phyloP scores from a whole-genome alignment of 2,797 vertebrate species.

The Gorsachius magnificus region DNA sequence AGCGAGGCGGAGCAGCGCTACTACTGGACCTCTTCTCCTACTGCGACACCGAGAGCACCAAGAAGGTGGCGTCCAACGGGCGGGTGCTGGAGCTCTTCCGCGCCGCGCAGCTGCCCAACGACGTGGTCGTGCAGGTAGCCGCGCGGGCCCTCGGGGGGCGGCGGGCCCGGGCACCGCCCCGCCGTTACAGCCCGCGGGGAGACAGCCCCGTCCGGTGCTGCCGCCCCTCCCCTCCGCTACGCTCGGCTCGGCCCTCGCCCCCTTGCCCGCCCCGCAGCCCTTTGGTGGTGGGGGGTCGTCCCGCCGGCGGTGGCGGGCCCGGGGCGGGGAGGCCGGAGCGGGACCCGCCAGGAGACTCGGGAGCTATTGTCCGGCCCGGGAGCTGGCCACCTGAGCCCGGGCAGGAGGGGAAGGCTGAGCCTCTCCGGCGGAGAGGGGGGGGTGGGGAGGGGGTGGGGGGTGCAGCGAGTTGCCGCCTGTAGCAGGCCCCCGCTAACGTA shows the following conservation, averaged over 20 bases:
- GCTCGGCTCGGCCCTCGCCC: background rate
- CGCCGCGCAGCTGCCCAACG: slow-evolving; percentile 94
- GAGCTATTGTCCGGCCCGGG: background rate
- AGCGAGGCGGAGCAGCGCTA: slow-evolving; percentile 97
- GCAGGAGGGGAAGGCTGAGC: background rate
- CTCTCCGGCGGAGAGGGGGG: background rate
- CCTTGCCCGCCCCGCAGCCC: background rate
- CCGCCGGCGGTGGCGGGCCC: background rate
- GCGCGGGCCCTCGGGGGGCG: background rate
- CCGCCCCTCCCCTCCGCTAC: background rate
- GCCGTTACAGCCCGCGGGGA: background rate
- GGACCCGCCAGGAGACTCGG: background rate
- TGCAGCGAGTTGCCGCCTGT: background rate
- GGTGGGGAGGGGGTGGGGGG: background rate
- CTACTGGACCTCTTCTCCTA: slow-evolving; percentile 96
- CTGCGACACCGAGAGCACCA: slow-evolving; percentile 98
- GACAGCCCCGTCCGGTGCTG: background rate
- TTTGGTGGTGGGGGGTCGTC: background rate
- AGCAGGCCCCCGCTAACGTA: background rate
- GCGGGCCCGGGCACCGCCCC: background rate
- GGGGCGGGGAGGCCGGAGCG: background rate
- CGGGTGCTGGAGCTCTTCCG: slow-evolving; percentile 96
- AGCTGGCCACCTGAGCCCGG: background rate
- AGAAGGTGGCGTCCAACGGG: slow-evolving; percentile 94
- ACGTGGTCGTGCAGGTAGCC: slow-evolving; percentile 92